Evolutionary conservation across 2,113 vertebrate genomes (phyloP).

Genomic region (Platanista minor): DNA sequence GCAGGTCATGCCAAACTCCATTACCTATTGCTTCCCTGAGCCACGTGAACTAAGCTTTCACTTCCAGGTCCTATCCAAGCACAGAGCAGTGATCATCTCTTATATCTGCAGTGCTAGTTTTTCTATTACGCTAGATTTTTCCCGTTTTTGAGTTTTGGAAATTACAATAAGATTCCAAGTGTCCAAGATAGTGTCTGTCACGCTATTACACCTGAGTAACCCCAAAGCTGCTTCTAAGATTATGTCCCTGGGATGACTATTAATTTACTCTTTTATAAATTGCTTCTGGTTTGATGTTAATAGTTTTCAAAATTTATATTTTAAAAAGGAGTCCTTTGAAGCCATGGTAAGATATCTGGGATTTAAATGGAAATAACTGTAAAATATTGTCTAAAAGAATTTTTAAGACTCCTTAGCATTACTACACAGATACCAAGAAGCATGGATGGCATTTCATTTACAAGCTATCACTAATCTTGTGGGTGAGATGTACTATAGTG

Average conservation of each 20-base stretch:
- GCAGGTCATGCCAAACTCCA: neutral
- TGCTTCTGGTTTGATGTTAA: slow-evolving; percentile 19
- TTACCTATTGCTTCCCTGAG: neutral
- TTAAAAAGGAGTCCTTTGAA: slow-evolving; percentile 37
- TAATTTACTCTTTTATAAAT: slow-evolving; percentile 30
- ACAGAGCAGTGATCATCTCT: neutral
- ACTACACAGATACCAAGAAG: neutral
- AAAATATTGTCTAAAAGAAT: neutral
- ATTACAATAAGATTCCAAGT: neutral
- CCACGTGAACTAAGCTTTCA: neutral
- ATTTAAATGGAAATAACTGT: slow-evolving; percentile 39
- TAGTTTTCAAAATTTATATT: slow-evolving; percentile 46
- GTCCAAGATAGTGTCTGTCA: neutral
- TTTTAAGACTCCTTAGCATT: neutral
- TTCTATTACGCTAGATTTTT: neutral
- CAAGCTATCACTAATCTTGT: neutral
- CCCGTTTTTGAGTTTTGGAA: slow-evolving; percentile 1
- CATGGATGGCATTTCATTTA: neutral
- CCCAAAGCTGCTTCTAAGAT: neutral
- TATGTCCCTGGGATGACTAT: neutral
- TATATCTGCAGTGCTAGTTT: neutral
- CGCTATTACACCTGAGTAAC: neutral
- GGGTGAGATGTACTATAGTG: neutral
- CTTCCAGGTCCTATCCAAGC: neutral
- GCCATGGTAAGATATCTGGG: neutral